Base-by-base conservation (phyloP, 2,888 invertebrate species). In the Drosophila algonquin region DNA sequence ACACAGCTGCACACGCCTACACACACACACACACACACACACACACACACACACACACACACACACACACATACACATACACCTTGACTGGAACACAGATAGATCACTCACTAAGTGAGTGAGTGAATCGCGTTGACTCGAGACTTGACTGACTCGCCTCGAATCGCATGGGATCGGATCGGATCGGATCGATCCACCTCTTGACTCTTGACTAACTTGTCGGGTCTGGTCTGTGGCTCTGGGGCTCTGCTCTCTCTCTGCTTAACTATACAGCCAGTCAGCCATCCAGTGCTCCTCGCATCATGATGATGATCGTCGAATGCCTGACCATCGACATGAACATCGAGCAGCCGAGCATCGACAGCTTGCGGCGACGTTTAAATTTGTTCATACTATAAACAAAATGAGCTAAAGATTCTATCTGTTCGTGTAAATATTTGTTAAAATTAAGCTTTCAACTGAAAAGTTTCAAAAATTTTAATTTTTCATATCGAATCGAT, bases 371-470 rank as follows among this genome's bases (percentile, higher is more conserved):
- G 89, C 81, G 81, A 88, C 79, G 79, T 87, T 79, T 89, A 81
- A 89, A 81, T 80, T 76, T 84, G 73, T 73, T 77, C 77, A 81
- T 81, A 79, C 75, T 73, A 76, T 77, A 79, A 79, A 75, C 76
- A 76, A 86, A 83, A 81, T 79, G 73, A 73, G 75, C 70, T 58
- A 58, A 77, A 83, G 81, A 89, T 87, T 81, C 73, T 89, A 84
- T 89, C 89, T 75, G 75, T 61, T 73, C 77, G 72, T 80, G 85
- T 87, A 81, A 84, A 84, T 84, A 87, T 84, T 84, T 89, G 87
- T 79, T 87, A 74, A 87, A 84, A 87, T 84, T 79, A 87, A 83
- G 89, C 87, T 84, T 89, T 84, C 89, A 84, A 77, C 79, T 80
- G 51, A 76, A 83, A 78, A 78, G 63, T 73, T 51, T 73, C 46